Evolutionary conservation across 2,113 vertebrate genomes (phyloP).

Genomic region (Cephalopholis sonnerati): DNA sequence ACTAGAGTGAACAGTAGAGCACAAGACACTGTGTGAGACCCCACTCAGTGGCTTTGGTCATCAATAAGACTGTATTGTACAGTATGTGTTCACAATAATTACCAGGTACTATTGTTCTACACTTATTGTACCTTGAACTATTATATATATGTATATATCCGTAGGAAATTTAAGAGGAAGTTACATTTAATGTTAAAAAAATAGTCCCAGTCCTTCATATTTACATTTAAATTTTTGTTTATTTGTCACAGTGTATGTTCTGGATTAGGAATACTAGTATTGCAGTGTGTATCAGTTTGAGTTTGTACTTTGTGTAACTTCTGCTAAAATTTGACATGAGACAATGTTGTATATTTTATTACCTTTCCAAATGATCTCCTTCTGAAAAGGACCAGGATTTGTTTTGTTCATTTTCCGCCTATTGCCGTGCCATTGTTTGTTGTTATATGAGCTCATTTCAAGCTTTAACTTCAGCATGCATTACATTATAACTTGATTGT

Average conservation of each 20-base stretch:
- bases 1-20: slow-evolving; percentile 23
- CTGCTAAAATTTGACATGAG: neutral
- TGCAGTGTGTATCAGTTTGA: no score
- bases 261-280: neutral
- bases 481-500: neutral
- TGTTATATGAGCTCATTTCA: neutral
- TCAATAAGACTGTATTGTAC: neutral
- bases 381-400: neutral
- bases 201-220: no score
- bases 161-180: no score
- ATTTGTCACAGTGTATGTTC: no score
- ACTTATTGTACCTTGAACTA: neutral
- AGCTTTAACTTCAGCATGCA: neutral
- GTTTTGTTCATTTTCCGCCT: neutral
- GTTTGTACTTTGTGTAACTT: neutral
- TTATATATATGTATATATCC: neutral
- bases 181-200: neutral
- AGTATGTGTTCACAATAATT: neutral
- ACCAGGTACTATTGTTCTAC: neutral
- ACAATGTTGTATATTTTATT: neutral
- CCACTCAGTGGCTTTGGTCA: neutral
- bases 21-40: neutral
- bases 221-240: no score
- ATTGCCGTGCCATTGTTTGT: neutral
- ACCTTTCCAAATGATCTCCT: neutral